Percentiles rank a stretch among this genome's conserved stretches.
Conservation (phyloP, 2,797 vertebrate genomes). For the Botia almorhae region DNA sequence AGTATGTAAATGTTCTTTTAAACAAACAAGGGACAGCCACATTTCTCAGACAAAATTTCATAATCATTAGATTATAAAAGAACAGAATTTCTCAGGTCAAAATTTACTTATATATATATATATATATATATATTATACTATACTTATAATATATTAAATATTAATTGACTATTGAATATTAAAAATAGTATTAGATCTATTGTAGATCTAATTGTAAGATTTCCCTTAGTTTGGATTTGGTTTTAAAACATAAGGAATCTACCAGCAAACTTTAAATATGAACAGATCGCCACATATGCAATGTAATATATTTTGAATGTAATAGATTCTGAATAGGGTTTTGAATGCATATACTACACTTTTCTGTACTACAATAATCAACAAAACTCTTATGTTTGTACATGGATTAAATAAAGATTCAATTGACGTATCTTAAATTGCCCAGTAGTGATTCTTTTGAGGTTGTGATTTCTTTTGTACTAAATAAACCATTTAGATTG, state of each 20-base stretch:
- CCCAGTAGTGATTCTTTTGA: background rate
- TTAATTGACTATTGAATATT: too few relatives aligned
- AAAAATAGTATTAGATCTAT: too few relatives aligned
- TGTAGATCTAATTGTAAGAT: too few relatives aligned
- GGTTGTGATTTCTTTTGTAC: background rate
- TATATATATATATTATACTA: too few relatives aligned
- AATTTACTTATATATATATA: background rate
- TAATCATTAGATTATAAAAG: background rate
- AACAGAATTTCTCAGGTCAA: background rate
- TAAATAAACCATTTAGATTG: background rate
- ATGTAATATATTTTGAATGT: background rate
- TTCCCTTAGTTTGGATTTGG: background rate
- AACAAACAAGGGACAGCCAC: background rate
- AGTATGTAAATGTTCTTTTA: background rate
- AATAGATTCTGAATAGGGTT: background rate
- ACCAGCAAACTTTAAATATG: background rate
- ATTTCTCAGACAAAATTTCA: background rate
- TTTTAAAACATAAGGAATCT: background rate
- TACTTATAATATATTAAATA: too few relatives aligned
- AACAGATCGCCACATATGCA: background rate
- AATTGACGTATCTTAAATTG: background rate
- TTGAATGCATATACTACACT: background rate
- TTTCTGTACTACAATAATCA: too few relatives aligned
- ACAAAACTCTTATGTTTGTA: background rate
- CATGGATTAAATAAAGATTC: background rate